Evolutionary conservation across 2,888 invertebrate genomes (phyloP).

Genomic region (Himalopsyche anomala): DNA sequence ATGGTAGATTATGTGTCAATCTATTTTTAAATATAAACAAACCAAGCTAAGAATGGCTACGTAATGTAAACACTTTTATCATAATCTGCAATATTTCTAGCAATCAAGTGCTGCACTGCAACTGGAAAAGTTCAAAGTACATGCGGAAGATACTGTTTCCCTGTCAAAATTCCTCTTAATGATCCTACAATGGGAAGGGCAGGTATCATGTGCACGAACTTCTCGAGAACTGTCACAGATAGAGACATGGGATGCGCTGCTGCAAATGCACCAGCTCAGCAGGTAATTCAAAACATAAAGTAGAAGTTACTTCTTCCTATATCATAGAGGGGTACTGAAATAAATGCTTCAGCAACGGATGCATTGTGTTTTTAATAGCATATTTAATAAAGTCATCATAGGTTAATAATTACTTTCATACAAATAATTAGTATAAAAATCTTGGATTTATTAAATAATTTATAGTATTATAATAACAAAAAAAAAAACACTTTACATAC

Average conservation of each 20-base stretch:
- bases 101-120: slow-evolving; percentile 66
- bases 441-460: no score
- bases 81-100: background rate
- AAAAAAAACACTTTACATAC: no score
- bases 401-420: no score
- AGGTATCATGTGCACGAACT: slow-evolving; percentile 82
- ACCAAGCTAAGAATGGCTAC: no score
- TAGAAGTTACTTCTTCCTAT: no score
- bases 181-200: slow-evolving; percentile 71
- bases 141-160: slow-evolving; percentile 71
- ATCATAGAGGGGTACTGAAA: no score
- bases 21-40: background rate
- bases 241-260: slow-evolving; percentile 80
- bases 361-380: no score
- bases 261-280: slow-evolving; percentile 81
- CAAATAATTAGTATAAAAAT: no score
- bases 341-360: no score
- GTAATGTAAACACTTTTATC: background rate
- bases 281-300: slow-evolving; percentile 72
- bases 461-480: no score
- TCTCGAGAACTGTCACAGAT: slow-evolving; percentile 83
- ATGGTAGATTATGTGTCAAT: background rate
- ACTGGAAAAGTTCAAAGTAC: slow-evolving; percentile 66
- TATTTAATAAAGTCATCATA: no score
- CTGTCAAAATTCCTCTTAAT: slow-evolving; percentile 70